phyloP scores from a whole-genome alignment of 2,113 vertebrate species.

The Oxyura jamaicensis region DNA sequence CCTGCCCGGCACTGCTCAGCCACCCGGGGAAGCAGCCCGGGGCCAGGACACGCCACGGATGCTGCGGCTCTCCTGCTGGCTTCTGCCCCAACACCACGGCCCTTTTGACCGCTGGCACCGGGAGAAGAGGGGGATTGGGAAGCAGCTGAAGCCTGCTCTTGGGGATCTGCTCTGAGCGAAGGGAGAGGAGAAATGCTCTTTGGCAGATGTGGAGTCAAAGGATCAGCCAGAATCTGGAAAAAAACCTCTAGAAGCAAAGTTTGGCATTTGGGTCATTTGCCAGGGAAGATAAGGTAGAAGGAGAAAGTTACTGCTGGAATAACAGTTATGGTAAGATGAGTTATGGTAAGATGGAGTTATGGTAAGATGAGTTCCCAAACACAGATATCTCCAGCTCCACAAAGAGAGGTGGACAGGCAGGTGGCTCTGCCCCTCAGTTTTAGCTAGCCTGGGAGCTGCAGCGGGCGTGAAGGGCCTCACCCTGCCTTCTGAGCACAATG shows the following conservation, averaged over 20 bases:
- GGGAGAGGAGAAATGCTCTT: background rate
- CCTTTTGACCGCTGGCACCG: fast-evolving
- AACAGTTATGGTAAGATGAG: no score
- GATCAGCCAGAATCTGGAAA: background rate
- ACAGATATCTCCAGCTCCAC: background rate
- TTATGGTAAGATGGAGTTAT: no score
- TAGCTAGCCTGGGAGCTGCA: background rate
- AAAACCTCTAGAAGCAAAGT: background rate
- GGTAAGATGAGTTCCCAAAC: background rate
- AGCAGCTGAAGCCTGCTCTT: background rate
- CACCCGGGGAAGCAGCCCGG: background rate
- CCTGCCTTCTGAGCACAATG: background rate
- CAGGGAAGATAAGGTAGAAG: background rate
- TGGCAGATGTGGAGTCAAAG: background rate
- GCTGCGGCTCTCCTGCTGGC: background rate
- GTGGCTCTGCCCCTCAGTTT: background rate
- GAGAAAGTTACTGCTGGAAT: background rate
- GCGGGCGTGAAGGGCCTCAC: background rate
- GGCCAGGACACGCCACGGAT: background rate
- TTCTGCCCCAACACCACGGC: background rate
- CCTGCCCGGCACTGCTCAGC: background rate
- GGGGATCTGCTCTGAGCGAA: background rate
- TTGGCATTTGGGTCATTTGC: fast-evolving
- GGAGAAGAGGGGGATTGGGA: background rate
- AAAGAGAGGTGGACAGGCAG: background rate